Base-by-base conservation (phyloP, 2,113 vertebrate species). In the Mesoclemmys tuberculata region DNA sequence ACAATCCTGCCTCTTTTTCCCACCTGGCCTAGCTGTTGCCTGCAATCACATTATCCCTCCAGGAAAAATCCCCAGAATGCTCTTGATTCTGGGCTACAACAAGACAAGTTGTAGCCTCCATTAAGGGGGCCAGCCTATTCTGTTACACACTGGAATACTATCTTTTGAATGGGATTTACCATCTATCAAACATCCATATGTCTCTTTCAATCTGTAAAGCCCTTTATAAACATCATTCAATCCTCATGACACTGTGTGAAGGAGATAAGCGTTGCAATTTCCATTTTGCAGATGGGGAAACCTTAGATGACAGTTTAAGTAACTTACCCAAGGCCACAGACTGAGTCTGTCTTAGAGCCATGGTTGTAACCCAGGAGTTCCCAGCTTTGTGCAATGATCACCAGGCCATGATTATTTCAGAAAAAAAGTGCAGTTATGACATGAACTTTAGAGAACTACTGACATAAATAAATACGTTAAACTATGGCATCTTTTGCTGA, bases 11-110 rank as follows among this genome's bases (percentile, higher is more conserved):
- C 2, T 13, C 48, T 11, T 48, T 48, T 38, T 35, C 46, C 78
- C 0, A 1, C 46, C 41, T 2, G 26, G 3, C 22, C 2, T 6
- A 0, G 8, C 10, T 0, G 0, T 0, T 74, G n/a, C 68, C 68
- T 74, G n/a, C 9, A 64, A 64, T 35, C 29, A 64, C 58, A 74
- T 41, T 10, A 9, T 74, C 38, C 22, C 10, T 41, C 68, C 21
- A 74, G 68, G n/a, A 74, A 74, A 10, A 74, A 74, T 24, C 22
- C n/a, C 38, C n/a, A 41, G 22, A 41, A 41, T 24, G 41, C 68
- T 41, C 38, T 74, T 74, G 68, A 19, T 74, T 41, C n/a, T 41
- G 22, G 38, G 19, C 68, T 41, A 74, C 24, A 19, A 38, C 21
- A 74, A 41, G 21, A 41, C 68, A 41, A 9, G 21, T 24, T 24